phyloP scores from a whole-genome alignment of 2,113 vertebrate species.

The sheep (Ovis aries) region DNA sequence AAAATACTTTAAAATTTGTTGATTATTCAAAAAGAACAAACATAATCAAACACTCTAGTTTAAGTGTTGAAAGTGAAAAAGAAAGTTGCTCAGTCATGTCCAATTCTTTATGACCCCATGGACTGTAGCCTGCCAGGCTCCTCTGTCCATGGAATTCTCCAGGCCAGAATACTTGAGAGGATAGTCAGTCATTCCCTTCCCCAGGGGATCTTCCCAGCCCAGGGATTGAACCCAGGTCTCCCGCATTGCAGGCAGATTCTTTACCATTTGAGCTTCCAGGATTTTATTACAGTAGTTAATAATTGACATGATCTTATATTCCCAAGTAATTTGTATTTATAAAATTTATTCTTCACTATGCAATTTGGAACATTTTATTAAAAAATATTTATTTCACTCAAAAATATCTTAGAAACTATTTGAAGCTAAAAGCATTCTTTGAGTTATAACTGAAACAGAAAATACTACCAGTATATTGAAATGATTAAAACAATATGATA shows the following conservation, averaged over 20 bases:
- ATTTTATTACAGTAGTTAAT: not conserved
- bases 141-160: not conserved
- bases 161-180: not conserved
- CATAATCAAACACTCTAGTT: not conserved
- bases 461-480: not conserved
- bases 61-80: not conserved
- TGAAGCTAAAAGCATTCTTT: constrained; percentile 55
- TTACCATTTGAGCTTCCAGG: not conserved
- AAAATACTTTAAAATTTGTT: not conserved
- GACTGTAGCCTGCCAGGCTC: not conserved
- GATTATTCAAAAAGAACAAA: not conserved
- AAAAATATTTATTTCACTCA: not conserved
- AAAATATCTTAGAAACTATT: constrained; percentile 35
- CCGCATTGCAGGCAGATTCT: not conserved
- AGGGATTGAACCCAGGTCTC: not conserved
- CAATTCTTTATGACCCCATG: not conserved
- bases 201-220: not conserved
- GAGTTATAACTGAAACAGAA: constrained; percentile 42
- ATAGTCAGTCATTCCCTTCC: not conserved
- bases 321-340: not conserved
- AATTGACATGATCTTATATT: not conserved
- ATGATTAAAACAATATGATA: constrained; percentile 48
- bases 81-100: not conserved
- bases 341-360: not conserved
- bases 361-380: not conserved